Evolutionary conservation across 2,113 vertebrate species (phyloP).

Genomic region (Chloroceryle aenea): DNA sequence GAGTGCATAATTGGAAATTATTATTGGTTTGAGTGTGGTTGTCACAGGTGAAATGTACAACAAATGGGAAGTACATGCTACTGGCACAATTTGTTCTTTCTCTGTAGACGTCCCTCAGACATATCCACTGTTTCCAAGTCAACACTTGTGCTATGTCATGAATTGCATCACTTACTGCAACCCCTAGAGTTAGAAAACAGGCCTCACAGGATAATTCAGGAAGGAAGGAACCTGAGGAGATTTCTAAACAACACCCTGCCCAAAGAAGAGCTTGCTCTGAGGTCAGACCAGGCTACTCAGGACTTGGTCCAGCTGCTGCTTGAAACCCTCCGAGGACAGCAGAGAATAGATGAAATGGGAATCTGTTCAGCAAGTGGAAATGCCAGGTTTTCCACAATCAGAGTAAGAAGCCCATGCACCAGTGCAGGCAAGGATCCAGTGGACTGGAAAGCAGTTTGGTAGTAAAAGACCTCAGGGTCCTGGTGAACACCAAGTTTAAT

Average conservation of each 20-base stretch:
- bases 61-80: neutral
- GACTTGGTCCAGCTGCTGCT: accelerated
- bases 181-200: neutral
- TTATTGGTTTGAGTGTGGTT: neutral
- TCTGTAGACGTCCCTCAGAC: neutral
- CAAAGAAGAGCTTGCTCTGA: neutral
- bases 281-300: neutral
- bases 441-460: neutral
- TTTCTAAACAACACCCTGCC: accelerated
- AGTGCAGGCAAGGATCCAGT: accelerated
- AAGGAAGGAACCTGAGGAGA: neutral
- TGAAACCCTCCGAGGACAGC: neutral
- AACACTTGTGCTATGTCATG: neutral
- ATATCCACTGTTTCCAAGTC: neutral
- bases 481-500: neutral
- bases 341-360: neutral
- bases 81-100: neutral
- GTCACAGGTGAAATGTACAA: neutral
- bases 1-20: neutral
- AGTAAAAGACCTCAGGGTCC: neutral
- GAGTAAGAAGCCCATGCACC: neutral
- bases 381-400: neutral
- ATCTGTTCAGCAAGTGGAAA: neutral
- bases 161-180: neutral
- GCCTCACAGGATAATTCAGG: neutral